Percentiles rank a stretch among this genome's conserved stretches.
Conservation (phyloP, 2,113 vertebrate genomes). For the Nothoprocta perdicaria region DNA sequence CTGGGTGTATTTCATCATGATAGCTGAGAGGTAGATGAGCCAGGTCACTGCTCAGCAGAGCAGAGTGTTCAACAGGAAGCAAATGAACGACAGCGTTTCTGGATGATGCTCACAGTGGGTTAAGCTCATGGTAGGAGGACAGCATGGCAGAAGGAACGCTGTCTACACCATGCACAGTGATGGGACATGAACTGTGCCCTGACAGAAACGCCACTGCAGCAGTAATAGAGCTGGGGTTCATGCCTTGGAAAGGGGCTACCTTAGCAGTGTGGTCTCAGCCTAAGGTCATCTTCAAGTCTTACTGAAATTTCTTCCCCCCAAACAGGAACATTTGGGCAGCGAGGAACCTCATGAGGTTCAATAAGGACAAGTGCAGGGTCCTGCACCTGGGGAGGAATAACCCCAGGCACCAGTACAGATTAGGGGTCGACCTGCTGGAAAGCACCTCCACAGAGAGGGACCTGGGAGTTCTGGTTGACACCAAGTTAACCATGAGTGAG, state of each 20-base stretch:
- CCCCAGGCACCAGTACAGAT: too few relatives aligned
- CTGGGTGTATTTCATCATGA: not conserved
- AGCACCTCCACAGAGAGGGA: too few relatives aligned
- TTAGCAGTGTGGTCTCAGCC: not conserved
- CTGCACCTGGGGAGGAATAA: too few relatives aligned
- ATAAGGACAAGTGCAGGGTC: too few relatives aligned
- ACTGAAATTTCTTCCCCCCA: not conserved
- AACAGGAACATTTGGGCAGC: not conserved
- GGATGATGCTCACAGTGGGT: rapidly evolving
- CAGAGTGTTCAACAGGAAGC: not conserved
- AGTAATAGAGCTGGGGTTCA: not conserved
- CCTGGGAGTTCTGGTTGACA: too few relatives aligned
- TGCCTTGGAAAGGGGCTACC: not conserved
- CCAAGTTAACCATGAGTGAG: too few relatives aligned
- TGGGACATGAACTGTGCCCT: not conserved
- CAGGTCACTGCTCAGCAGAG: not conserved
- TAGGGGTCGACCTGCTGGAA: too few relatives aligned
- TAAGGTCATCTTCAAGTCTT: not conserved
- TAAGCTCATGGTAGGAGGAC: not conserved
- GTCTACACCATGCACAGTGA: not conserved
- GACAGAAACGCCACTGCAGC: not conserved
- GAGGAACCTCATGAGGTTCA: too few relatives aligned
- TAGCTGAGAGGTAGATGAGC: not conserved
- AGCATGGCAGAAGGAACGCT: not conserved
- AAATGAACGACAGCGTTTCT: not conserved